Evolutionary conservation across 2,113 vertebrate species (phyloP).

Genomic region (Ptyas mucosa): DNA sequence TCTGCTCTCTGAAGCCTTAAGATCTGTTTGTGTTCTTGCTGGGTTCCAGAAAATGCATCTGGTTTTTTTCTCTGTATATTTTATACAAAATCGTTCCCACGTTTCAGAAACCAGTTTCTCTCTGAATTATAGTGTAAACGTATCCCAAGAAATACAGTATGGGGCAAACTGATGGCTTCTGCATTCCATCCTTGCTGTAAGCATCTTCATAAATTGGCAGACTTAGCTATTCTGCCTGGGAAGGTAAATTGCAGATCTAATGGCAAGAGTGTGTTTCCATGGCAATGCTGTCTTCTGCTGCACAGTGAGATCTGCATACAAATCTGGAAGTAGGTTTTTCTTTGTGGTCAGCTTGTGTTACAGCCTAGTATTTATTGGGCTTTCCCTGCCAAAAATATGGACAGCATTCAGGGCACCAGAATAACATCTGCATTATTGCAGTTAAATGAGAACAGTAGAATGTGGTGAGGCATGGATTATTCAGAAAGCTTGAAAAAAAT

Average conservation of each 20-base stretch:
- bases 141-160: neutral
- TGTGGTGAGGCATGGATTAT: neutral
- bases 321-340: slow-evolving; percentile 27
- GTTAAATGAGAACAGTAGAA: slow-evolving; percentile 33
- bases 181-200: neutral
- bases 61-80: neutral
- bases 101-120: neutral
- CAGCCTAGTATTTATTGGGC: slow-evolving; percentile 42
- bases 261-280: slow-evolving; percentile 48
- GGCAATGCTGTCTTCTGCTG: slow-evolving; percentile 48
- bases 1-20: neutral
- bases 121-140: neutral
- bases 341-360: slow-evolving; percentile 22
- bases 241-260: slow-evolving; percentile 37
- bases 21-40: neutral
- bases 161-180: neutral
- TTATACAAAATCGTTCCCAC: neutral
- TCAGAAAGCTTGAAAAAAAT: neutral
- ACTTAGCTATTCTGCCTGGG: slow-evolving; percentile 31
- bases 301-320: slow-evolving; percentile 49
- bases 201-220: slow-evolving; percentile 45
- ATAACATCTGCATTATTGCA: slow-evolving; percentile 20
- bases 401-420: slow-evolving; percentile 29
- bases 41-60: neutral
- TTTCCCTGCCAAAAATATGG: slow-evolving; percentile 20